Conservation (phyloP, 2,888 invertebrate species). For the Ennomos quercinarius region DNA sequence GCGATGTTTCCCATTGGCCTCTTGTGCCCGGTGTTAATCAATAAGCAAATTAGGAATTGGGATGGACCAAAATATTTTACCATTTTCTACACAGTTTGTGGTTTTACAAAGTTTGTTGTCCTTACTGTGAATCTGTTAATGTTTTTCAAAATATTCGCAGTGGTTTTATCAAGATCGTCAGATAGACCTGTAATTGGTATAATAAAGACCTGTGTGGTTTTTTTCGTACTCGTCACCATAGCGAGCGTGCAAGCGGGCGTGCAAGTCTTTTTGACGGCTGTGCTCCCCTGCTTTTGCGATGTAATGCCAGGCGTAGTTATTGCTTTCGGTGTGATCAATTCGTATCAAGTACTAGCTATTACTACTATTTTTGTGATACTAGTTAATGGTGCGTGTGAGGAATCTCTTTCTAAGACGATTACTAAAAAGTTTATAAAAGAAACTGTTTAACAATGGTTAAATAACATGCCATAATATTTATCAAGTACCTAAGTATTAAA, state of each 20-base stretch:
- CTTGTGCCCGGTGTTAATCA: constrained; percentile 39
- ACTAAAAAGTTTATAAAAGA: constrained; percentile 12
- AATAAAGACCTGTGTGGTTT: constrained; percentile 46
- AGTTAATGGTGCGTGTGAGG: constrained; percentile 10
- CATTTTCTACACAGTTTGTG: constrained; percentile 49
- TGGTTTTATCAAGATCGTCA: constrained; percentile 39
- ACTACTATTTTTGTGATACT: constrained; percentile 46
- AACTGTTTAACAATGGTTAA: neutral
- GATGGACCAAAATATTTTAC: neutral
- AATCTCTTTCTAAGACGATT: constrained; percentile 5
- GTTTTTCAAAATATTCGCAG: constrained; percentile 59
- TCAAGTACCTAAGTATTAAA: no score
- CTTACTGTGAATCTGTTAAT: constrained; percentile 56
- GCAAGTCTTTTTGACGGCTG: constrained; percentile 61
- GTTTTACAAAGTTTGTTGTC: constrained; percentile 56
- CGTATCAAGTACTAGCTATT: constrained; percentile 44
- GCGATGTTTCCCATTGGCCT: constrained; percentile 55
- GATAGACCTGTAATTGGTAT: constrained; percentile 30
- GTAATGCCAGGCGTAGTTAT: neutral
- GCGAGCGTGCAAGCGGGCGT: constrained; percentile 46
- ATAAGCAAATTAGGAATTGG: neutral
- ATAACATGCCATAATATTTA: no score
- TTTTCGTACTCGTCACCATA: constrained; percentile 59
- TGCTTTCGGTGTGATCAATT: constrained; percentile 42
- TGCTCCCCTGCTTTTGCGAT: constrained; percentile 37